Evolutionary conservation across 2,888 invertebrate species (phyloP).

Genomic region (Lamellibrachia satsuma): DNA sequence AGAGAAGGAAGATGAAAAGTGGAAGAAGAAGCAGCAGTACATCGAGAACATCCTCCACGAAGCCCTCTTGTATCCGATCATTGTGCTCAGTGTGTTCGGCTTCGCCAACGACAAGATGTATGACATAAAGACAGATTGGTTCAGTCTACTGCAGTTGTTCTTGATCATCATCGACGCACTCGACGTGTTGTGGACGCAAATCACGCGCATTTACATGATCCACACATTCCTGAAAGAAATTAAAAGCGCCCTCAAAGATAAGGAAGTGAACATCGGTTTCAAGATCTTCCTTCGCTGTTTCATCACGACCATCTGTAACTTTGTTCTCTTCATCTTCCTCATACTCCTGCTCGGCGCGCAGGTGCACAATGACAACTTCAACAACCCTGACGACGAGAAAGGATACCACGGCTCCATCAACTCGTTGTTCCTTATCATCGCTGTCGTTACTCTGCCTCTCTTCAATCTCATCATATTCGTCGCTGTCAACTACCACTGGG

Average conservation of each 20-base stretch:
- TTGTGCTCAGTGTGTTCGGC: conserved; percentile 2
- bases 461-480: background rate
- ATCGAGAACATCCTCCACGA: conserved; percentile 23
- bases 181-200: background rate
- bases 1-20: background rate
- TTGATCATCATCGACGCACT: background rate
- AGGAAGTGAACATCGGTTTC: background rate
- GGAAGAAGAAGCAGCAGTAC: conserved; percentile 20
- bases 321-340: conserved; percentile 19
- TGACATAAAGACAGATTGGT: background rate
- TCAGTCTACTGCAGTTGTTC: background rate
- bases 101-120: conserved; percentile 23
- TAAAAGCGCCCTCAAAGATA: background rate
- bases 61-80: conserved; percentile 14
- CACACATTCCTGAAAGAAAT: background rate
- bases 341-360: conserved; percentile 18
- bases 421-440: background rate
- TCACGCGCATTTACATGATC: background rate
- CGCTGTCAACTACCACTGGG: conserved; percentile 12
- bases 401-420: background rate
- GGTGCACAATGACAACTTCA: conserved; percentile 6
- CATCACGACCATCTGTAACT: background rate
- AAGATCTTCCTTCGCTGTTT: background rate
- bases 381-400: background rate
- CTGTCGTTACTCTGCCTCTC: background rate